Evolutionary conservation across 2,113 vertebrate species (phyloP).

Genomic region (Varanus komodoensis): DNA sequence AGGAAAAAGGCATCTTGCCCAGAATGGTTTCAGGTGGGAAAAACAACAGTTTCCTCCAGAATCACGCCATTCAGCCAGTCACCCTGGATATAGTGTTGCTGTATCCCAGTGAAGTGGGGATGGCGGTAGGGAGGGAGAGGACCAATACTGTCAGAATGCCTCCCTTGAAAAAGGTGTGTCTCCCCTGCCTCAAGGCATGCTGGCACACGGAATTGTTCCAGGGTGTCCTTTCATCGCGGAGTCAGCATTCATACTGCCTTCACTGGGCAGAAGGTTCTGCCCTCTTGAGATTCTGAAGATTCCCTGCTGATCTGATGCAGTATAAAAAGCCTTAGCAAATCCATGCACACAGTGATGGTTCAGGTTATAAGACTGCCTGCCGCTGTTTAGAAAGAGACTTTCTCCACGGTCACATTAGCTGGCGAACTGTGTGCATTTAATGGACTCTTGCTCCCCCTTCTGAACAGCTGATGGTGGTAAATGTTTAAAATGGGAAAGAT

Average conservation of each 20-base stretch:
- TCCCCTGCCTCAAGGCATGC: not conserved
- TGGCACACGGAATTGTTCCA: not conserved
- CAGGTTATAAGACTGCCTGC: not conserved
- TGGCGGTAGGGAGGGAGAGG: not conserved
- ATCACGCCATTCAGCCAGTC: not conserved
- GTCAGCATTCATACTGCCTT: not conserved
- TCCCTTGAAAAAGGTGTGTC: not conserved
- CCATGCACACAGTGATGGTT: not conserved
- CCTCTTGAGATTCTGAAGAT: not conserved
- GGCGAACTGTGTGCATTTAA: slow-evolving; percentile 37
- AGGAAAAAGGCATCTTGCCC: not conserved
- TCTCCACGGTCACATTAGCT: slow-evolving; percentile 27
- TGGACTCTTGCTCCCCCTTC: slow-evolving; percentile 21
- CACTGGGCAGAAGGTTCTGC: not conserved
- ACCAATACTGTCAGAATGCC: not conserved
- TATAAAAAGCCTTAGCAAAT: not conserved
- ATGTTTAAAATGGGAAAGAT: slow-evolving; percentile 38
- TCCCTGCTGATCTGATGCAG: not conserved
- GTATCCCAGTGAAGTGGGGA: not conserved
- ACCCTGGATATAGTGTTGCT: not conserved
- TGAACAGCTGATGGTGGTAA: slow-evolving; percentile 35
- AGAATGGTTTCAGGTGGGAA: not conserved
- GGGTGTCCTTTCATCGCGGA: not conserved
- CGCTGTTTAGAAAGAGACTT: not conserved
- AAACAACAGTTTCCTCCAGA: not conserved